Base-by-base conservation (phyloP, 2,797 vertebrate species). In the Neosilurus hyrtlii region DNA sequence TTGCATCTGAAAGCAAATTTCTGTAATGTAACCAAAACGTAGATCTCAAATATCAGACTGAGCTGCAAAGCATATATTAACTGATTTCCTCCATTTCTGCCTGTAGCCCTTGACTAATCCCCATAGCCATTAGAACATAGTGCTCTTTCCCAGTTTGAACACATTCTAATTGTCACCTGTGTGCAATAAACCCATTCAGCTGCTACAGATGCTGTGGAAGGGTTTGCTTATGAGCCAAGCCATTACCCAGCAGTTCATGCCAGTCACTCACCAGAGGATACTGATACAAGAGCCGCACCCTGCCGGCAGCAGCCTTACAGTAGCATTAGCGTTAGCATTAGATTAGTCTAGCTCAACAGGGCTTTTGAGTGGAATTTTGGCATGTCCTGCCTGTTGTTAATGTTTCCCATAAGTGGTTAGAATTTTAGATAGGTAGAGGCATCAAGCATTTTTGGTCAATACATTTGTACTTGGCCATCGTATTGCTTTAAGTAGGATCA, bases 191-290 rank as follows among this genome's bases (percentile, higher is more conserved):
- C 89, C 85, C 85, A 75, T 79, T 86, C 82, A 26, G 68, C 30
- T 83, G 63, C 88, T 91, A 85, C 86, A 88, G 89, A 90, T 90
- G 86, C 89, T 89, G 86, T 89, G 85, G 54, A 62, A 84, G 79
- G 52, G 82, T 67, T 74, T 84, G 87, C 83, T 87, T 91, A 87
- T 87, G 89, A 91, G 86, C 83, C 85, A 83, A 89, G 86, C 89
- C 90, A 91, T 91, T 88, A 89, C 85, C 89, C 87, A 72, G 52
- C 63, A 80, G 76, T 51, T 59, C 81, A 76, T 89, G 83, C 85
- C 79, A 86, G 88, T 86, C 83, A 90, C 88, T 87, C 84, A 84
- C 85, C 84, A 83, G 49, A 67, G 43, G 85, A 86, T 84, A 87
- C 80, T 75, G 80, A 89, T 88, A 86, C 83, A 81, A 57, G n/a